Evolutionary conservation across 2,113 vertebrate genomes (phyloP), one percentile per base, ranked within the genome.

Genomic region (Istiophorus platypterus): DNA sequence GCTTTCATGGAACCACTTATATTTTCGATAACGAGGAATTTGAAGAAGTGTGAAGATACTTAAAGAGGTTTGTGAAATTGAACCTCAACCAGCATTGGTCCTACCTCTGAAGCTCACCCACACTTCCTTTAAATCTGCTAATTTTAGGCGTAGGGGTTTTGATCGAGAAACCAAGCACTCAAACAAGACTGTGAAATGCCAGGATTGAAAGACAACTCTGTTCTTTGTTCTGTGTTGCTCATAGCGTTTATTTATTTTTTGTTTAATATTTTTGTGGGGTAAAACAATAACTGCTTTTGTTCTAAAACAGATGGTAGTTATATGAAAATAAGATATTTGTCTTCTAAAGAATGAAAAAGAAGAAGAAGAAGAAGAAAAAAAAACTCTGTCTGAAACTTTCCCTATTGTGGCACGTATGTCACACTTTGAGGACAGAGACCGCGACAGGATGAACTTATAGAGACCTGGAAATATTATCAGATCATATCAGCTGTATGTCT

Each of bases 111-210:
- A 22, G 56, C 52, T 42, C 87, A 56, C 89, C 73, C 88, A 94
- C 92, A 67, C 82, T 92, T 92, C 87, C 72, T 87, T 85, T 91
- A 86, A 93, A 82, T 5, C 17, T 47, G 20, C 86, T 93, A 92
- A 92, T 84, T 93, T 91, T 94, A 94, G 88, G 66, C 5, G 14
- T 31, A 9, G 68, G 71, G 63, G 26, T 80, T 94, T 83, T 82
- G 34, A 77, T 82, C 20, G 20, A 85, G 77, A 88, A 91, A 90
- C 47, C 66, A 58, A 56, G 27, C 4, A 8, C 17, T 64, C 14
- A 22, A 34, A 42, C 62, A 56, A 73, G 13, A 29, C 26, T 2
- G 47, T 31, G 52, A 70, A 52, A 71, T 54, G 59, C 41, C 17
- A 57, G 34, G 20, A 70, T 65, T 57, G 42, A 79, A 67, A 72